phyloP scores from a whole-genome alignment of 2,797 vertebrate genomes.

The Propithecus perrieri region DNA sequence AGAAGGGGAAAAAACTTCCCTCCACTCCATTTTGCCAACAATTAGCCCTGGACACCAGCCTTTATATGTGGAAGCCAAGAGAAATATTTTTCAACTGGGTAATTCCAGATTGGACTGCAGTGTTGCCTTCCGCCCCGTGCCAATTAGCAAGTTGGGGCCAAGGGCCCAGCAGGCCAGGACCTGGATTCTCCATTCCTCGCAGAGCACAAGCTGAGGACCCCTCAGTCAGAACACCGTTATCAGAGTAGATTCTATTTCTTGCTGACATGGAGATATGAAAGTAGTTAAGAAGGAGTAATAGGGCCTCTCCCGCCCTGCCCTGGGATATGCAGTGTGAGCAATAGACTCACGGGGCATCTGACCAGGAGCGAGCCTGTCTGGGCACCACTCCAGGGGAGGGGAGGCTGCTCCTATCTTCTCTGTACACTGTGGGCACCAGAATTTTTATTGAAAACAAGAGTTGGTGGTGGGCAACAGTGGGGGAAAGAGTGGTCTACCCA shows the following conservation, averaged over 20 bases:
- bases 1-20: background rate
- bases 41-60: background rate
- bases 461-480: background rate
- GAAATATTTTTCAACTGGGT: background rate
- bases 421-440: background rate
- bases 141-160: background rate
- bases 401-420: background rate
- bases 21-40: background rate
- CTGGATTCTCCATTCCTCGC: background rate
- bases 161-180: background rate
- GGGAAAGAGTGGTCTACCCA: background rate
- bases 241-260: background rate
- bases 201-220: background rate
- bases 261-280: background rate
- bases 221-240: background rate
- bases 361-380: background rate
- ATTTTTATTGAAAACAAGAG: background rate
- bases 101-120: background rate
- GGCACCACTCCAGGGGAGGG: background rate
- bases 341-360: rapidly evolving
- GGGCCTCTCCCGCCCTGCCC: background rate
- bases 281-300: background rate
- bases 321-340: background rate
- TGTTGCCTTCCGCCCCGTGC: background rate
- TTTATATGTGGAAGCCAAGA: background rate